Base-by-base conservation (phyloP, 1,140 invertebrate species). In the Orussus abietinus region DNA sequence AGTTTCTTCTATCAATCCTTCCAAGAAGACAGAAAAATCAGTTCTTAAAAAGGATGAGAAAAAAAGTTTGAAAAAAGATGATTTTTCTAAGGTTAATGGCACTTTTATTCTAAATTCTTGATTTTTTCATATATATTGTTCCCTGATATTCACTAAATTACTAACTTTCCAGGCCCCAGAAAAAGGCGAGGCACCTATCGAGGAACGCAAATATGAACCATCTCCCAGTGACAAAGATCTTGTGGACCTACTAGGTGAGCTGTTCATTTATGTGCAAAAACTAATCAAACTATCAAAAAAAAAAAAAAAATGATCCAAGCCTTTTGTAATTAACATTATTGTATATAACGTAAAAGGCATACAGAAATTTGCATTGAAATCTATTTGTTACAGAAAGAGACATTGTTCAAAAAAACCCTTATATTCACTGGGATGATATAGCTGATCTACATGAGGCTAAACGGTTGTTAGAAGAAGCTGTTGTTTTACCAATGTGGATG, bases 401-500 rank as follows among this genome's bases (percentile, higher is more conserved):
- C 75, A 98, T 99, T 71, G 83, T 99, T 43, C 93, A 97, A 74
- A 95, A 94, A 72, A 93, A 98, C 77, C 92, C 94, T 11, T 96
- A 95, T 73, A 92, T 98, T 47, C 80, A 84, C 59, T 98, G 96
- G 95, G 89, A 90, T 63, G 96, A 99, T 68, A 98, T 99, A 64
- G 95, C 96, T 7, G 96, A 97, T 76, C 77, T 99, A 31, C 77
- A 86, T 12, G 93, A 98, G 66, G 96, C 95, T 2, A 99, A 99
- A 72, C 77, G 90, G 47, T 69, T 98, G 19, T 72, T 99, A 12
- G 92, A 98, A 72, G 96, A 99, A 78, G 96, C 96, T 36, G 94
- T 98, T 12, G 94, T 99, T 11, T 75, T 99, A 54, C 96, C 96
- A 5, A 91, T 98, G 82, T 86, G 91, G 79, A 96, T 99, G 85